Evolutionary conservation across 2,113 vertebrate genomes (phyloP).

Genomic region (Periophthalmus modestus): DNA sequence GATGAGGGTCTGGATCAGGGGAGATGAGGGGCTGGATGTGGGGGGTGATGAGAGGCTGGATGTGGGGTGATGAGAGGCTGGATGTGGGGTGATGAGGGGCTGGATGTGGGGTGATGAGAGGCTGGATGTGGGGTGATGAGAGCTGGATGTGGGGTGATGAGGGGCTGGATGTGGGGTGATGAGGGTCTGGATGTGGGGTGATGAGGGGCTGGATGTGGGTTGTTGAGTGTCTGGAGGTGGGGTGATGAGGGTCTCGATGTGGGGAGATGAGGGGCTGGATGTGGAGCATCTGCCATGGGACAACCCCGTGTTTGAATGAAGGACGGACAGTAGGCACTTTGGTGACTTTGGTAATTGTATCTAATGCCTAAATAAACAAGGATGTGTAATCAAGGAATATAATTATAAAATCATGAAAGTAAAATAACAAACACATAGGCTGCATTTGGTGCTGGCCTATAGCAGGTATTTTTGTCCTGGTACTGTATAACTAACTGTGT

Average conservation of each 20-base stretch:
- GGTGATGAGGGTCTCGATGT: conserved; percentile 57
- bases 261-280: too few species aligned
- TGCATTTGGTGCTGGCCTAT: background rate
- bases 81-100: too few species aligned
- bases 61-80: too few species aligned
- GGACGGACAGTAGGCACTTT: conserved; percentile 1
- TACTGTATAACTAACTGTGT: too few species aligned
- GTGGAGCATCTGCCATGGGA: conserved; percentile 67
- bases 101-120: conserved; percentile 56
- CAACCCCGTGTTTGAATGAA: conserved; percentile 26
- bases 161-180: too few species aligned
- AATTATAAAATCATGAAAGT: background rate
- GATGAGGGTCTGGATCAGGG: conserved; percentile 55
- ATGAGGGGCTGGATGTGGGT: too few species aligned
- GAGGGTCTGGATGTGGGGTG: conserved; percentile 55
- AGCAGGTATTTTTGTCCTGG: too few species aligned
- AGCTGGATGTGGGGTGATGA: conserved; percentile 57
- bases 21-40: too few species aligned
- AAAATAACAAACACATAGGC: too few species aligned
- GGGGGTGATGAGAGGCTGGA: too few species aligned
- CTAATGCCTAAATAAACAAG: background rate
- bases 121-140: too few species aligned
- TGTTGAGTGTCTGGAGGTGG: too few species aligned
- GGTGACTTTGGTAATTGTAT: conserved; percentile 1
- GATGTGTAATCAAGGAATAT: background rate